These are phyloP conservation scores for Liolophura sinensis DNA, from an alignment of 1,140 invertebrate genomes.

Conservation along the genomic window DNA sequence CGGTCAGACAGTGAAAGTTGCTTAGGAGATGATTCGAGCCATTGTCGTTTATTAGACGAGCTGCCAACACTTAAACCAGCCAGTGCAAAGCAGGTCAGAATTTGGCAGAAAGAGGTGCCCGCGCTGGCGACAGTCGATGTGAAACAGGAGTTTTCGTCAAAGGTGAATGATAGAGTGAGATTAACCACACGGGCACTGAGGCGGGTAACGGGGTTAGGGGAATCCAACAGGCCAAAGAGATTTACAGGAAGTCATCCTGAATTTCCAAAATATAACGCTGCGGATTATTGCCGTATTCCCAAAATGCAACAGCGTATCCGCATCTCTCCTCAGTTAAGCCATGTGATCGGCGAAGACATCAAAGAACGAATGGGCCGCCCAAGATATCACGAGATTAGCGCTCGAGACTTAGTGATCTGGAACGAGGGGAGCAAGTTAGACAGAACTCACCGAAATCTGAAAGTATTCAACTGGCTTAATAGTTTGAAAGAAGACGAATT, in stretches of 20 bases:
- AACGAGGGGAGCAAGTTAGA: conserved; percentile 33
- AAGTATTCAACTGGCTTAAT: conserved; percentile 49
- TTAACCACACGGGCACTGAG: conserved; percentile 31
- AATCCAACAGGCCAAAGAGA: conserved; percentile 24
- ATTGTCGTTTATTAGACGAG: conserved; percentile 1
- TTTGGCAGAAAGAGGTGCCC: conserved; percentile 37
- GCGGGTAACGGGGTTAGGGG: conserved; percentile 36
- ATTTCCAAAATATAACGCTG: conserved; percentile 31
- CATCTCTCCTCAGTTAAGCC: conserved; percentile 43
- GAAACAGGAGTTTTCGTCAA: conserved; percentile 33
- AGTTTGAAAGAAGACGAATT: conserved; percentile 38
- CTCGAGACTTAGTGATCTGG: conserved; percentile 35
- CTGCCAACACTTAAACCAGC: conserved; percentile 5
- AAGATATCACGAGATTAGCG: conserved; percentile 41
- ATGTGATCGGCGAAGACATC: conserved; percentile 41
- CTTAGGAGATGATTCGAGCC: conserved; percentile 4
- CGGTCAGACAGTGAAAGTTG: conserved; percentile 9
- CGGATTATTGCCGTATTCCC: conserved; percentile 28
- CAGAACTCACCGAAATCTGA: conserved; percentile 38
- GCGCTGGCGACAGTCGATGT: conserved; percentile 42
- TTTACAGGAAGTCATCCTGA: conserved; percentile 25
- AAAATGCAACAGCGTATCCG: conserved; percentile 39
- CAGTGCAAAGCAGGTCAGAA: conserved; percentile 14
- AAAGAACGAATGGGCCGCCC: conserved; percentile 44
- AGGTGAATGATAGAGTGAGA: conserved; percentile 33